Evolutionary conservation across 1,140 invertebrate species (phyloP), one percentile per base, ranked within the genome.

Genomic region (Drosophila leontia): DNA sequence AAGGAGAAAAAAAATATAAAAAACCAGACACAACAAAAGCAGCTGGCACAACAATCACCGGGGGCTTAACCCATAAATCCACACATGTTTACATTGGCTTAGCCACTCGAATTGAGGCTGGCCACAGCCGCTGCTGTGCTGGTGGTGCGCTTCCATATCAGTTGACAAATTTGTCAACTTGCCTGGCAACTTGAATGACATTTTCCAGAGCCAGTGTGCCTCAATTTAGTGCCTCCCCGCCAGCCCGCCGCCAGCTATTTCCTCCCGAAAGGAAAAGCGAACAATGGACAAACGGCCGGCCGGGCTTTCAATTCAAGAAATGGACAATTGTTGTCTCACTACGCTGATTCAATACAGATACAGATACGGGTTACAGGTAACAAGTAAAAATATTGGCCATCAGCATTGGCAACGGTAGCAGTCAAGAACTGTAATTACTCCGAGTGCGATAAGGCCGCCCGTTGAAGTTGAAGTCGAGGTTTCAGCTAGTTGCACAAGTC

Each of bases 131-230:
- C 15, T 57, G 57, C 35, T 41, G 26, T 53, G 57, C 41, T 53
- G 53, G 44, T 62, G 53, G 60, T 58, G 47, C 48, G 53, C 63
- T 68, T 78, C 85, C 85, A 88, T 88, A 88, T 88, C 84, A 88
- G 84, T 84, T 88, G 78, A 90, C 84, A 88, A 74, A 88, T 88
- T 88, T 88, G 84, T 88, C 84, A 88, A 85, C 77, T 63, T 64
- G 51, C 81, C 70, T 61, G 69, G 78, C 81, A 84, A 88, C 85
- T 90, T 83, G 83, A 88, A 90, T 88, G 84, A 84, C 84, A 90
- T 84, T 88, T 83, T 83, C 83, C 84, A 67, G 78, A 76, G 60
- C 53, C 61, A 74, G 51, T 70, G 50, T 8, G 29, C 50, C 50
- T 51, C 50, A 51, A 51, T 51, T 51, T 37, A 32, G 59, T 39